Percentiles rank a stretch among this genome's conserved stretches.
Evolutionary conservation across 2,888 invertebrate genomes (phyloP).

Genomic region (Clunio marinus): DNA sequence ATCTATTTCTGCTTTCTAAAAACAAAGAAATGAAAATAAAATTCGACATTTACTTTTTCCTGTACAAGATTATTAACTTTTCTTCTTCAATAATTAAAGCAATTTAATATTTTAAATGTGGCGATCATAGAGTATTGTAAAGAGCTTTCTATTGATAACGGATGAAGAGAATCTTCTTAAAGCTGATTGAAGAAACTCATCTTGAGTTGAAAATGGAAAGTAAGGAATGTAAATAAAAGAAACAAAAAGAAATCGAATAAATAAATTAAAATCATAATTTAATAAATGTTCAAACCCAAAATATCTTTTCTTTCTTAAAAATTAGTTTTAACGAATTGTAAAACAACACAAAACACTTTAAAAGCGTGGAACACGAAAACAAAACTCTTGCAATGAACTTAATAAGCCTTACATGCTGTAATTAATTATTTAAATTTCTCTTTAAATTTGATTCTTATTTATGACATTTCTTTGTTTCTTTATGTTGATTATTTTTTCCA

Average conservation of each 20-base stretch:
- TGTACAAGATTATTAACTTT: too few relatives aligned
- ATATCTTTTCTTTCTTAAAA: not conserved
- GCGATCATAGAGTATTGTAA: conserved; percentile 34
- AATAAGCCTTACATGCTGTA: conserved; percentile 19
- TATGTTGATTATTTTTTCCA: too few relatives aligned
- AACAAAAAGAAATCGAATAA: not conserved
- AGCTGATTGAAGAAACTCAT: conserved; percentile 29
- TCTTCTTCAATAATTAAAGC: too few relatives aligned
- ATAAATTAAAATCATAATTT: too few relatives aligned
- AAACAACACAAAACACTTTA: not conserved
- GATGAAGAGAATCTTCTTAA: conserved; percentile 33
- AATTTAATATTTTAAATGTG: conserved; percentile 31
- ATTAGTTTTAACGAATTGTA: not conserved
- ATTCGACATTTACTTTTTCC: not conserved
- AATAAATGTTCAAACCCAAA: not conserved
- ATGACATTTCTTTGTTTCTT: not conserved
- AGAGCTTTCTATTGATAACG: conserved; percentile 36
- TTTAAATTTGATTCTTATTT: not conserved
- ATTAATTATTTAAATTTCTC: not conserved
- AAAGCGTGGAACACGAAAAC: not conserved
- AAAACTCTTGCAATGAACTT: too few relatives aligned
- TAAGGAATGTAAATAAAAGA: not conserved
- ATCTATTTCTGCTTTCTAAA: too few relatives aligned
- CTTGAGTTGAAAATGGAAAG: not conserved
- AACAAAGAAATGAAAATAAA: too few relatives aligned